Evolutionary conservation across 2,113 vertebrate genomes (phyloP).

Genomic region (Crypturellus undulatus): DNA sequence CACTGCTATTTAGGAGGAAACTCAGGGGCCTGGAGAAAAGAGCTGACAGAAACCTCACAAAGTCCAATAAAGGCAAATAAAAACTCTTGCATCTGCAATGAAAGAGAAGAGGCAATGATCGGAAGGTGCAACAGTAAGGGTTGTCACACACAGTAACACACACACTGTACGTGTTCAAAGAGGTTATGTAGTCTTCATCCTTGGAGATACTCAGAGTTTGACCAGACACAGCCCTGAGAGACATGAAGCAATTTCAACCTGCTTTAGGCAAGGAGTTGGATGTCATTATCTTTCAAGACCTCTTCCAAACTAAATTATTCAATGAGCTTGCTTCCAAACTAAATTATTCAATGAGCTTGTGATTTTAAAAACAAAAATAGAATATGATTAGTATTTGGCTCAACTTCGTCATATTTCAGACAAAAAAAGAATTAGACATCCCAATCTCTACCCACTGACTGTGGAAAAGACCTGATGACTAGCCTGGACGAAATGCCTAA

Average conservation of each 20-base stretch:
- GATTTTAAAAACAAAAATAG: neutral
- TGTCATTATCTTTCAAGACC: fast-evolving
- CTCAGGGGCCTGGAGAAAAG: neutral
- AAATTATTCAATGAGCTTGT: neutral
- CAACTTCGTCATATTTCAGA: neutral
- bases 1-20: neutral
- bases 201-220: neutral
- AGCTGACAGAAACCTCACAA: neutral
- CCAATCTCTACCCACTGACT: neutral
- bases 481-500: neutral
- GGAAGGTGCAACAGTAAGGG: neutral
- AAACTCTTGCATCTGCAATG: neutral
- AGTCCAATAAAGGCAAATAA: neutral
- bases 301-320: neutral
- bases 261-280: neutral
- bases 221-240: neutral
- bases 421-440: neutral
- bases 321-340: neutral
- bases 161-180: neutral
- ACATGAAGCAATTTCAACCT: no score
- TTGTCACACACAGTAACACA: neutral
- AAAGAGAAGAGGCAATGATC: neutral
- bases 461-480: neutral
- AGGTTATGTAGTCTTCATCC: fast-evolving
- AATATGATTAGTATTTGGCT: neutral